phyloP scores from a whole-genome alignment of 2,797 vertebrate species.

The Phrynocephalus guinanensis region DNA sequence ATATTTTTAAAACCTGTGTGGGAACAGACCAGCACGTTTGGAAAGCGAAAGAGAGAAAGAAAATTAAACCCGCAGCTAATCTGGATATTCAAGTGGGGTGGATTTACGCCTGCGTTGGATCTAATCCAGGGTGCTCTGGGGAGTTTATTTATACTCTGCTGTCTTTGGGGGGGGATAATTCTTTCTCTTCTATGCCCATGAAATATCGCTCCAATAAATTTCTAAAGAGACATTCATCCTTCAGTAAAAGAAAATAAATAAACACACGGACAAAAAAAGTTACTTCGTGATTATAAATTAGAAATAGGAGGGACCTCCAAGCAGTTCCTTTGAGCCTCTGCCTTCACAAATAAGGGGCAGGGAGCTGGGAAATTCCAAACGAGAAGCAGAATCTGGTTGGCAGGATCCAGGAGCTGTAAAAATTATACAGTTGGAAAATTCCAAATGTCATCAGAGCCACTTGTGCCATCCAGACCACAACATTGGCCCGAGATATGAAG shows the following conservation, averaged over 20 bases:
- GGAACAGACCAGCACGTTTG: background rate
- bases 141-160: slow-evolving; percentile 28
- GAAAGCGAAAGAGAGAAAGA: slow-evolving; percentile 21
- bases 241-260: slow-evolving; percentile 10
- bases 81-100: background rate
- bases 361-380: background rate
- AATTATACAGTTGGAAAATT: background rate
- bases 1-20: slow-evolving; percentile 46
- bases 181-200: slow-evolving; percentile 24
- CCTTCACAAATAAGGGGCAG: slow-evolving; percentile 18
- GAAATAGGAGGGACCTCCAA: slow-evolving; percentile 14
- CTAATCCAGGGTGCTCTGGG: slow-evolving; percentile 19
- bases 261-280: background rate
- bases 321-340: background rate
- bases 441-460: background rate
- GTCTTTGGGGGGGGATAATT: slow-evolving; percentile 29
- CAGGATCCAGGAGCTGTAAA: background rate
- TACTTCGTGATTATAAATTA: background rate
- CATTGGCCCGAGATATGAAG: too few relatives aligned
- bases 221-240: slow-evolving; percentile 32
- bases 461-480: background rate
- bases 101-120: slow-evolving; percentile 18
- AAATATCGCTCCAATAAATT: slow-evolving; percentile 40
- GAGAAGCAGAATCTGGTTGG: background rate
- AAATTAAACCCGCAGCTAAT: background rate